Evolutionary conservation across 2,888 invertebrate genomes (phyloP).

Genomic region (Rhagonycha lutea): DNA sequence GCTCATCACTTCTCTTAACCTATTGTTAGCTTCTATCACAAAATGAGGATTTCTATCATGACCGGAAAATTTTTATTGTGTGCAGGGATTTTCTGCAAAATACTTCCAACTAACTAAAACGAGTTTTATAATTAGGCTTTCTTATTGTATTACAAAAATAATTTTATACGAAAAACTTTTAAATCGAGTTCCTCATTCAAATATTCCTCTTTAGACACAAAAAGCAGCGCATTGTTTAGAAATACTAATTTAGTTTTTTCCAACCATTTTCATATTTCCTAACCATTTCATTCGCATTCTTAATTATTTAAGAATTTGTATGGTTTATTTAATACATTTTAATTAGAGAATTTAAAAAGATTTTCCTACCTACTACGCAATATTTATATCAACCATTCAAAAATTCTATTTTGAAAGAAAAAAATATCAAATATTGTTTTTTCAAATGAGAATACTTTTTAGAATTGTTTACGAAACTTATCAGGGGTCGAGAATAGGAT

Average conservation of each 20-base stretch:
- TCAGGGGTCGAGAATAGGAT: too few relatives aligned
- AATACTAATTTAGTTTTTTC: too few relatives aligned
- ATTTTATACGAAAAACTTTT: neutral
- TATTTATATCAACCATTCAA: too few relatives aligned
- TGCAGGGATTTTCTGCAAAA: conserved; percentile 11
- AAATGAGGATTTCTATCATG: conserved; percentile 17
- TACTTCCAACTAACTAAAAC: conserved; percentile 5
- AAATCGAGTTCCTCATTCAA: neutral
- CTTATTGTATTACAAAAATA: neutral
- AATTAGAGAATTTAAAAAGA: too few relatives aligned
- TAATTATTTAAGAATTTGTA: too few relatives aligned
- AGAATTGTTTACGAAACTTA: too few relatives aligned
- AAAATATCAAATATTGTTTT: too few relatives aligned
- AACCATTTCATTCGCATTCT: neutral
- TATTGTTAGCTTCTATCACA: conserved; percentile 16
- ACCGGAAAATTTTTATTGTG: conserved; percentile 17
- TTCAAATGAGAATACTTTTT: too few relatives aligned
- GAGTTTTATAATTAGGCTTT: conserved; percentile 9
- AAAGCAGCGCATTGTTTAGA: neutral
- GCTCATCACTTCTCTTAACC: conserved; percentile 16
- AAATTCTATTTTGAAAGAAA: too few relatives aligned
- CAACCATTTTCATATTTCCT: too few relatives aligned
- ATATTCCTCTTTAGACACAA: neutral
- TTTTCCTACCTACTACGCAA: too few relatives aligned
- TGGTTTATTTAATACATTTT: too few relatives aligned